phyloP scores from a whole-genome alignment of 2,888 invertebrate genomes.

The Drosophila vallismaia region DNA sequence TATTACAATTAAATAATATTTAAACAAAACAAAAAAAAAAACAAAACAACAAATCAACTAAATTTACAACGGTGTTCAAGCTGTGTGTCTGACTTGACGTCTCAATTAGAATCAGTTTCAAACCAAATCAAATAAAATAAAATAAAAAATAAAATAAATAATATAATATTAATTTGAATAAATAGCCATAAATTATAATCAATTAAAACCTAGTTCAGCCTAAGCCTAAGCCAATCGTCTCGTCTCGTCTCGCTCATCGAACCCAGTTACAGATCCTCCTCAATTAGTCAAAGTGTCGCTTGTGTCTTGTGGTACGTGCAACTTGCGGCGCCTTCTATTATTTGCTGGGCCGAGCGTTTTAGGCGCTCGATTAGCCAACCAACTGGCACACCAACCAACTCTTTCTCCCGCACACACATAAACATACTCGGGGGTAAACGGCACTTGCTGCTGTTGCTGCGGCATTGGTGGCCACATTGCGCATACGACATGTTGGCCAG shows the following conservation, averaged over 20 bases:
- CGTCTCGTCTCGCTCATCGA: constrained; percentile 24
- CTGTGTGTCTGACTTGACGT: constrained; percentile 47
- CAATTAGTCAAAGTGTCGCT: constrained; percentile 56
- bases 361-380: constrained; percentile 73
- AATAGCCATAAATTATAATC: constrained; percentile 21
- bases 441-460: constrained; percentile 63
- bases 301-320: constrained; percentile 69
- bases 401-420: constrained; percentile 36
- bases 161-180: constrained; percentile 20
- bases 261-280: constrained; percentile 43
- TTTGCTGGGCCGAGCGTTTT: constrained; percentile 49
- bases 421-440: constrained; percentile 14
- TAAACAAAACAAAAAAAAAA: constrained; percentile 16
- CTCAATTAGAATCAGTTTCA: constrained; percentile 28
- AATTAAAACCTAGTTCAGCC: constrained; percentile 43
- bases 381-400: constrained; percentile 59
- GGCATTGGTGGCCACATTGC: constrained; percentile 68
- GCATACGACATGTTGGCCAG: constrained; percentile 69
- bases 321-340: constrained; percentile 40
- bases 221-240: constrained; percentile 31
- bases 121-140: constrained; percentile 25
- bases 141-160: constrained; percentile 5
- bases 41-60: constrained; percentile 1
- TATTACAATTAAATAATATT: constrained; percentile 36
- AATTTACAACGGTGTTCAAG: constrained; percentile 48